Percentiles rank a stretch among this genome's conserved stretches.
Conservation (phyloP, 2,888 invertebrate genomes). For the Agonopterix heracliana region DNA sequence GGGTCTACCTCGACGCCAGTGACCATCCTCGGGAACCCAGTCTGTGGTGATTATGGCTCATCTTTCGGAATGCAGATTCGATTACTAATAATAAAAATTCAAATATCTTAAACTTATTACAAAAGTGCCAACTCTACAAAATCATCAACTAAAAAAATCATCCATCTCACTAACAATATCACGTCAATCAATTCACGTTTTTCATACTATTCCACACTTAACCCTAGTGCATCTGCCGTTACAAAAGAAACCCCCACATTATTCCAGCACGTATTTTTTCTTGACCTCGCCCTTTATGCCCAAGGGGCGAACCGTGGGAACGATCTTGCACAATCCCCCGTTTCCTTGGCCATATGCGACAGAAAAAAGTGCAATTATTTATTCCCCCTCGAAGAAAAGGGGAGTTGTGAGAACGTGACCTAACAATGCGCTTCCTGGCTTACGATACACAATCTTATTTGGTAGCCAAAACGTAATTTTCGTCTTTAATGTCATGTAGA, state of each 20-base stretch:
- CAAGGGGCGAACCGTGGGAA: constrained; percentile 73
- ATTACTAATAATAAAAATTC: no score
- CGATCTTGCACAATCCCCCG: constrained; percentile 67
- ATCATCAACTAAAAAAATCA: constrained; percentile 3
- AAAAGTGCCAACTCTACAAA: constrained; percentile 2
- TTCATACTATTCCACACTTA: constrained; percentile 59
- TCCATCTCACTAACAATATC: constrained; percentile 27
- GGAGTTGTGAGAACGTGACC: constrained; percentile 76
- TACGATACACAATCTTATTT: constrained; percentile 60
- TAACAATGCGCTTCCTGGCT: constrained; percentile 75
- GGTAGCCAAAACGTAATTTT: constrained; percentile 40
- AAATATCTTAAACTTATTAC: not conserved
- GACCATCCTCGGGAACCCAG: no score
- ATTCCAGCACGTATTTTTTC: constrained; percentile 71
- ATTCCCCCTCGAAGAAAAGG: constrained; percentile 75
- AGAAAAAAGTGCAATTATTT: constrained; percentile 77
- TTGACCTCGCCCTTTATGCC: constrained; percentile 71
- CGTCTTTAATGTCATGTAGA: constrained; percentile 37
- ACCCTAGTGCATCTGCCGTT: constrained; percentile 72
- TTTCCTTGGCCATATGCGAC: constrained; percentile 75
- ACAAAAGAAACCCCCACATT: constrained; percentile 67
- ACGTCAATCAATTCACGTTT: constrained; percentile 60
- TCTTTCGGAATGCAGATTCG: no score
- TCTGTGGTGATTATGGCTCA: no score
- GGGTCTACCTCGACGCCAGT: no score